Conservation (phyloP, 2,888 invertebrate genomes). For the Polia nebulosa region DNA sequence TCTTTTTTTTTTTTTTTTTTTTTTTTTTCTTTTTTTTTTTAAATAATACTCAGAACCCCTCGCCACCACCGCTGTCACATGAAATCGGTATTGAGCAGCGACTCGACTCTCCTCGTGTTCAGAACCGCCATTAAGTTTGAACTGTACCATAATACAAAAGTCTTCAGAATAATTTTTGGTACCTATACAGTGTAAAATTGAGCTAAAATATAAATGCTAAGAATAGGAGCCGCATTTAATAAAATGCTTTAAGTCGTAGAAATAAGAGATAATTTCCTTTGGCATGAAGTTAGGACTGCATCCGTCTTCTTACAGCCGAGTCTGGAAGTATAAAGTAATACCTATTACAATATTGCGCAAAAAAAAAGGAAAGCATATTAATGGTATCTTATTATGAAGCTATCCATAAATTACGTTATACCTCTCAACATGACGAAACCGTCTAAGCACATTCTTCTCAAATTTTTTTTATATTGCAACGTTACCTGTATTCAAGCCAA, state of each 20-base stretch:
- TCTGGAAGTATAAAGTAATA: conserved; percentile 55
- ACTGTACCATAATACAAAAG: conserved; percentile 1
- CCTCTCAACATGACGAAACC: too few relatives aligned
- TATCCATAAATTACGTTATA: too few relatives aligned
- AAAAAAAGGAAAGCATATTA: too few relatives aligned
- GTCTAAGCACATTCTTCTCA: too few relatives aligned
- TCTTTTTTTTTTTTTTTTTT: too few relatives aligned
- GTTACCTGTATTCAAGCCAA: not conserved
- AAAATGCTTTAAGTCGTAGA: conserved; percentile 26
- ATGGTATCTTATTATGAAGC: too few relatives aligned
- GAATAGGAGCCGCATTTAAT: conserved; percentile 36
- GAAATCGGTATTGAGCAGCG: not conserved
- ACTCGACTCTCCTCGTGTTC: not conserved
- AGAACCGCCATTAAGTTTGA: not conserved
- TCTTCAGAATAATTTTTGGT: conserved; percentile 39
- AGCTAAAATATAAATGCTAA: conserved; percentile 55
- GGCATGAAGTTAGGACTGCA: conserved; percentile 55
- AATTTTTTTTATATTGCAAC: too few relatives aligned
- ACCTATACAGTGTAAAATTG: conserved; percentile 52
- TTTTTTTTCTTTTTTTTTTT: too few relatives aligned
- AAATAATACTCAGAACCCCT: not conserved
- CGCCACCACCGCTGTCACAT: not conserved
- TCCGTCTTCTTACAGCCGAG: conserved; percentile 56
- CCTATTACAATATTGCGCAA: not conserved
- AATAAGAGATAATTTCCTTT: conserved; percentile 65